phyloP scores from a whole-genome alignment of 2,113 vertebrate genomes.

The Ranitomeya variabilis region DNA sequence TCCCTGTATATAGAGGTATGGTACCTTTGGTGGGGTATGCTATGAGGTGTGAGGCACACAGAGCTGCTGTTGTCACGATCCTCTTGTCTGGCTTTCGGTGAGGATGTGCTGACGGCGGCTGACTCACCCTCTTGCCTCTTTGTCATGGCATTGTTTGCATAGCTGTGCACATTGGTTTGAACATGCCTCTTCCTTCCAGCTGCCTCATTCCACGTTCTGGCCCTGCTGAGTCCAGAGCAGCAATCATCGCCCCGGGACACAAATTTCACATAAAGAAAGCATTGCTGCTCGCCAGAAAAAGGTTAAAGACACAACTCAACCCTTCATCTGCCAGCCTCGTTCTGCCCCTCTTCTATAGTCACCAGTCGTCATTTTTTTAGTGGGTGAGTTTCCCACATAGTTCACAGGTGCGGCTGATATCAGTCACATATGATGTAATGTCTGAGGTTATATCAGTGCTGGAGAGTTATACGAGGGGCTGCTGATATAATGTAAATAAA shows the following conservation, averaged over 20 bases:
- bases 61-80: too few relatives aligned
- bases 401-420: too few relatives aligned
- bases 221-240: neutral
- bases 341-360: neutral
- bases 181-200: constrained; percentile 26
- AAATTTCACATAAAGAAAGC: constrained; percentile 17
- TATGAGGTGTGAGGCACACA: too few relatives aligned
- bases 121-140: neutral
- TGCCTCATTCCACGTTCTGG: neutral
- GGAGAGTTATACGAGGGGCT: too few relatives aligned
- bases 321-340: neutral
- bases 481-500: too few relatives aligned
- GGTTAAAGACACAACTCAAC: neutral
- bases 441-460: too few relatives aligned
- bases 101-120: neutral
- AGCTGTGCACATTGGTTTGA: constrained; percentile 23
- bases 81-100: neutral
- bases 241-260: neutral
- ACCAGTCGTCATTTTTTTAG: too few relatives aligned
- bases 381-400: too few relatives aligned
- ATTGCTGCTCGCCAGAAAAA: neutral
- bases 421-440: too few relatives aligned
- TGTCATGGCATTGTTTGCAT: constrained; percentile 14
- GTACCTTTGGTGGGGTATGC: too few relatives aligned
- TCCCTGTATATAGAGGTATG: too few relatives aligned